Evolutionary conservation across 2,113 vertebrate genomes (phyloP).

Genomic region (Gorilla gorilla): DNA sequence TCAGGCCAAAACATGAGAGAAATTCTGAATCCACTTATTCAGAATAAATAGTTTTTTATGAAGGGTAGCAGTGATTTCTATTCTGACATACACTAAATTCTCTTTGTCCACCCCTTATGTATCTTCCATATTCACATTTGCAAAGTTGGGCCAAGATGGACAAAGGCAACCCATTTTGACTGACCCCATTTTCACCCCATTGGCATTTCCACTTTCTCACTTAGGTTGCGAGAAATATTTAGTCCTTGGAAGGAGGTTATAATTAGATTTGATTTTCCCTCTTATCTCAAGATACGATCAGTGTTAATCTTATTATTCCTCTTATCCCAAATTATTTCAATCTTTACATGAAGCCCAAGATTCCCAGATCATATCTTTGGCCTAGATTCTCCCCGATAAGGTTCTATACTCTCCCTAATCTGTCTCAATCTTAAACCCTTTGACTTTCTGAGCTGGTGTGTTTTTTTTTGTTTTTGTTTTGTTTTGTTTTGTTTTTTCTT

Average conservation of each 20-base stretch:
- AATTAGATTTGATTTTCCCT: not conserved
- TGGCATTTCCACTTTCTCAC: not conserved
- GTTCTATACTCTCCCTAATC: not conserved
- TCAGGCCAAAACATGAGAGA: conserved; percentile 12
- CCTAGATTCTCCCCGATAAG: not conserved
- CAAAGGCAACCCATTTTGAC: not conserved
- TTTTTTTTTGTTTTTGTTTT: too few relatives aligned
- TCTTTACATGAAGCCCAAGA: not conserved
- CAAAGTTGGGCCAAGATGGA: not conserved
- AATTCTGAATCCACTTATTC: not conserved
- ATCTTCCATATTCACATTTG: not conserved
- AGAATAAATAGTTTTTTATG: not conserved
- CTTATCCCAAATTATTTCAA: not conserved
- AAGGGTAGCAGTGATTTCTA: not conserved
- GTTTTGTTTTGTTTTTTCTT: too few relatives aligned
- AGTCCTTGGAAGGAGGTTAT: not conserved
- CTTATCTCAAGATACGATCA: not conserved
- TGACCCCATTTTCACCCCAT: not conserved
- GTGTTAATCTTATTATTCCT: not conserved
- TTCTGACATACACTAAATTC: not conserved
- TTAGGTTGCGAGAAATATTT: not conserved
- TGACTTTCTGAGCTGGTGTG: not conserved
- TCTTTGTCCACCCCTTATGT: not conserved
- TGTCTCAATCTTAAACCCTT: not conserved
- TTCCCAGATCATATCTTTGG: not conserved